A percentile compares a stretch with the other conserved stretches of the same genome.
Evolutionary conservation across 2,113 vertebrate genomes (phyloP).

Genomic region (Dicerorhinus sumatrensis): DNA sequence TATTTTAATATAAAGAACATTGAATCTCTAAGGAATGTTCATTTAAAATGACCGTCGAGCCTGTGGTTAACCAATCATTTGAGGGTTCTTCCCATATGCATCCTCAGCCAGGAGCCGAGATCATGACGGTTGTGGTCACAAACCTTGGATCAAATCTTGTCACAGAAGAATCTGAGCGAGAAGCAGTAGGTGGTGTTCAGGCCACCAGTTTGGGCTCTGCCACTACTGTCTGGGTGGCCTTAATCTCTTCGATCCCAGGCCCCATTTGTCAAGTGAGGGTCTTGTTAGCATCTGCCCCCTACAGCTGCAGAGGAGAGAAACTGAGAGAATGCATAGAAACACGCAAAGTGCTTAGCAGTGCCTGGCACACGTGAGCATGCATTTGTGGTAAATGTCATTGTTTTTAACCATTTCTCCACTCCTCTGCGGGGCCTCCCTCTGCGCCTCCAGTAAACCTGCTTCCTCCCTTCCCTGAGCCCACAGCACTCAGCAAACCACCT

Average conservation of each 20-base stretch:
- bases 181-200: not conserved
- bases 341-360: not conserved
- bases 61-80: not conserved
- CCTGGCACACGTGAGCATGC: not conserved
- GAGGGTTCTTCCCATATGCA: not conserved
- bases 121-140: not conserved
- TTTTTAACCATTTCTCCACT: not conserved
- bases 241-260: not conserved
- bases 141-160: not conserved
- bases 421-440: not conserved
- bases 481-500: not conserved
- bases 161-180: not conserved
- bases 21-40: not conserved
- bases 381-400: not conserved
- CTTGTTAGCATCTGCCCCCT: too few relatives aligned
- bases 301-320: not conserved
- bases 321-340: not conserved
- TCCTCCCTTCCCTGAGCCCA: not conserved
- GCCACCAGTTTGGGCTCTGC: not conserved
- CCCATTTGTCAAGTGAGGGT: not conserved
- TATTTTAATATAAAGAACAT: not conserved
- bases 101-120: not conserved
- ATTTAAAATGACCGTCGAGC: not conserved
- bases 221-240: too few relatives aligned
- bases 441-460: not conserved